Evolutionary conservation across 2,113 vertebrate genomes (phyloP).

Genomic region (Ptyas mucosa): DNA sequence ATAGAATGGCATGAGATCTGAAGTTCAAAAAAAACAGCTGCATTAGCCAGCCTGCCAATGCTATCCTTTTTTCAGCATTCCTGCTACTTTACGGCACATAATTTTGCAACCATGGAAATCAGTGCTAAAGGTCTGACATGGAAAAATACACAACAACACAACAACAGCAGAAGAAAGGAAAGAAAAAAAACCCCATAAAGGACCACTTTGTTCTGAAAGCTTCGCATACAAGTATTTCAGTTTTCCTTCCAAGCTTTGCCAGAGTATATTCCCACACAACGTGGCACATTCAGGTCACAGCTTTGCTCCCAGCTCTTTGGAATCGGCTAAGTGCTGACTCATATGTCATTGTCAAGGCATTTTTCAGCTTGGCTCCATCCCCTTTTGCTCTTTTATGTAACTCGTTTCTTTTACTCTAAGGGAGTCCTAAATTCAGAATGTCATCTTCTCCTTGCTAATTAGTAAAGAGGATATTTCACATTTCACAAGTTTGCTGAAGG

Average conservation of each 20-base stretch:
- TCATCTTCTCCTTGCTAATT: not conserved
- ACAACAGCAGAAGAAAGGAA: not conserved
- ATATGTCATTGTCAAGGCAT: constrained; percentile 14
- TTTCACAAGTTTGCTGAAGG: not conserved
- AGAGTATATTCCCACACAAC: not conserved
- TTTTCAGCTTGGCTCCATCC: constrained; percentile 3
- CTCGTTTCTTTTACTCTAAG: not conserved
- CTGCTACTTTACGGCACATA: not conserved
- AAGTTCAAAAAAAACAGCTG: constrained; percentile 34
- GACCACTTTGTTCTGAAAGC: not conserved
- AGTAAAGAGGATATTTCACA: not conserved
- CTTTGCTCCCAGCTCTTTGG: constrained; percentile 10
- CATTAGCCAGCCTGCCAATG: not conserved
- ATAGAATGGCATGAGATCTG: not conserved
- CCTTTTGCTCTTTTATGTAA: constrained; percentile 17
- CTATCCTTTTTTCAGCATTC: not conserved
- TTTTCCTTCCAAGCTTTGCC: constrained; percentile 6
- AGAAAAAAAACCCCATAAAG: not conserved
- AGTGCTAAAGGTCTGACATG: not conserved
- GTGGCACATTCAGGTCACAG: not conserved
- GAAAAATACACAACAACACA: not conserved
- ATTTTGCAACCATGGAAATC: not conserved
- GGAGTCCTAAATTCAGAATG: not conserved
- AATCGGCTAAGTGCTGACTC: constrained; percentile 11
- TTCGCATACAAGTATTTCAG: not conserved